Percentiles rank a stretch among this genome's conserved stretches.
Evolutionary conservation across 2,888 invertebrate genomes (phyloP).

Genomic region (Parelbella ahira): DNA sequence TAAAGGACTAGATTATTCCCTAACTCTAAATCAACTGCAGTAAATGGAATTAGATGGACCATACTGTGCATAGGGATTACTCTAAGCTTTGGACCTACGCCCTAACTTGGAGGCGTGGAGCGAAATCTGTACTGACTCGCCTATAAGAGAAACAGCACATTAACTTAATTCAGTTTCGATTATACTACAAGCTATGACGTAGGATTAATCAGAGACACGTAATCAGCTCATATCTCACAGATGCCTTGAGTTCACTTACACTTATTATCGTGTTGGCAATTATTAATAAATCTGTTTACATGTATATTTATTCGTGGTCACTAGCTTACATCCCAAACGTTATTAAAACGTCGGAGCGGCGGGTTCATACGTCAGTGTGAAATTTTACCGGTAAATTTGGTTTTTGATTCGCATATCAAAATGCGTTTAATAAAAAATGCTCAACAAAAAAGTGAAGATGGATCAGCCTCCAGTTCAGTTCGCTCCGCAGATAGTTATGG

Average conservation of each 20-base stretch:
- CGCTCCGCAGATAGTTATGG: slow-evolving; percentile 56
- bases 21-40: too few species aligned
- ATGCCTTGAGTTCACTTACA: slow-evolving; percentile 28
- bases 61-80: too few species aligned
- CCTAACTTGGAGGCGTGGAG: too few species aligned
- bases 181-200: too few species aligned
- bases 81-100: too few species aligned
- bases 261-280: slow-evolving; percentile 17
- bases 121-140: too few species aligned
- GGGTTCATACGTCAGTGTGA: too few species aligned
- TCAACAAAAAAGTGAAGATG: slow-evolving; percentile 38
- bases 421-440: slow-evolving; percentile 42
- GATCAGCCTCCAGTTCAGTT: slow-evolving; percentile 52
- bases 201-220: not conserved
- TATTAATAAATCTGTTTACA: slow-evolving; percentile 21
- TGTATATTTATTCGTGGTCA: slow-evolving; percentile 15
- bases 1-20: too few species aligned
- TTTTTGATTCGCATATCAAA: slow-evolving; percentile 20
- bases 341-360: slow-evolving; percentile 11
- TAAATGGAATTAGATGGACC: too few species aligned
- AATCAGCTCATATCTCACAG: slow-evolving; percentile 1
- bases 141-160: too few species aligned
- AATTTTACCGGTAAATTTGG: not conserved
- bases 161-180: too few species aligned
- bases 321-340: slow-evolving; percentile 26